phyloP scores from a whole-genome alignment of 1,140 invertebrate genomes.

The Neodiprion fabricii region DNA sequence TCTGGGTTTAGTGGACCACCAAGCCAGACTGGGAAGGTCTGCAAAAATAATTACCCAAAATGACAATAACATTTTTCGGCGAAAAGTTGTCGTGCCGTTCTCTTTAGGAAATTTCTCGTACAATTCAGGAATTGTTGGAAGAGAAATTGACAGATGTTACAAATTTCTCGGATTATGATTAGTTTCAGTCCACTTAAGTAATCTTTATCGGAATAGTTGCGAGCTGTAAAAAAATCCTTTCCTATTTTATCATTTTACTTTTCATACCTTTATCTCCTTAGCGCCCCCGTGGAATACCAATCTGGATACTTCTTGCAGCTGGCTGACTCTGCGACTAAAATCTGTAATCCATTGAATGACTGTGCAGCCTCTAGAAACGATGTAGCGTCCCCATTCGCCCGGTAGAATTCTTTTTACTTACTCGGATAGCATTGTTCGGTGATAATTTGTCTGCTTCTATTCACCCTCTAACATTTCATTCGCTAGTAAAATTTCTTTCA shows the following conservation, averaged over 20 bases:
- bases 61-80: background rate
- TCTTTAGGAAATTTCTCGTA: too few relatives aligned
- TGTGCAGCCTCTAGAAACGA: slow-evolving; percentile 92
- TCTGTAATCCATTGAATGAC: slow-evolving; percentile 99
- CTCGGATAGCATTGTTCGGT: slow-evolving; percentile 91
- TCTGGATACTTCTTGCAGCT: too few relatives aligned
- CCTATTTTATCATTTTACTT: too few relatives aligned
- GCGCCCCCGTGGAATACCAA: too few relatives aligned
- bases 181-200: background rate
- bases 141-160: too few relatives aligned
- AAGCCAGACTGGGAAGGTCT: slow-evolving; percentile 94
- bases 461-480: slow-evolving; percentile 72
- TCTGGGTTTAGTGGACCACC: slow-evolving; percentile 97
- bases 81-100: too few relatives aligned
- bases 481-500: background rate
- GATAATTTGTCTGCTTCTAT: slow-evolving; percentile 99
- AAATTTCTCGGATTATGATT: background rate
- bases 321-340: slow-evolving; percentile 92
- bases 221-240: too few relatives aligned
- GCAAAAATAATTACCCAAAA: slow-evolving; percentile 45
- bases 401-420: slow-evolving; percentile 96
- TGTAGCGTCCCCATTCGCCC: slow-evolving; percentile 91
- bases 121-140: too few relatives aligned
- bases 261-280: too few relatives aligned
- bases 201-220: too few relatives aligned